Evolutionary conservation across 2,113 vertebrate species (phyloP).

Genomic region (Oncorhynchus nerka): DNA sequence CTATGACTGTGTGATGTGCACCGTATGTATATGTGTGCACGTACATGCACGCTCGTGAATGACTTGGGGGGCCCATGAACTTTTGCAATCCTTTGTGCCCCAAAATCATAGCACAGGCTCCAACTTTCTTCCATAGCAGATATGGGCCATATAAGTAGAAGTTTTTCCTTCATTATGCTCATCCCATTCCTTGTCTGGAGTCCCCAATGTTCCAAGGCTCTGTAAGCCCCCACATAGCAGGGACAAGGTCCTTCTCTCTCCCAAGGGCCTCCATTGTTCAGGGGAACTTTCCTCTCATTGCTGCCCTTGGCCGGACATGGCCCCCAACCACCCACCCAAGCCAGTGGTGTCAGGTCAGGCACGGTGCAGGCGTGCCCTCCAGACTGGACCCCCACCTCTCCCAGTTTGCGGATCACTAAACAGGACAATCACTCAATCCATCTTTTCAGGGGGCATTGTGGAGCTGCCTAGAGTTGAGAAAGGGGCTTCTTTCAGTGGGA

Average conservation of each 20-base stretch:
- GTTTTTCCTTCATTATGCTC: background rate
- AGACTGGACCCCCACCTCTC: constrained; percentile 73
- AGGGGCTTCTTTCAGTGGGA: constrained; percentile 78
- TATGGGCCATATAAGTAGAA: background rate
- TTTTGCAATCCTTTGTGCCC: constrained; percentile 63
- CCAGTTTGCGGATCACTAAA: constrained; percentile 86
- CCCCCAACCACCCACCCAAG: constrained; percentile 36
- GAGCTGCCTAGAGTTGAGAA: constrained; percentile 78
- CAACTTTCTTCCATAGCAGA: constrained; percentile 51
- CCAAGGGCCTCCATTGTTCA: constrained; percentile 63
- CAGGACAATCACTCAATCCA: constrained; percentile 88
- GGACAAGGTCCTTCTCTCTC: constrained; percentile 38
- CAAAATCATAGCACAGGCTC: constrained; percentile 12
- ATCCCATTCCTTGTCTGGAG: background rate
- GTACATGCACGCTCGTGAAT: constrained; percentile 22
- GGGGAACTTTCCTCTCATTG: constrained; percentile 76
- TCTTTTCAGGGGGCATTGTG: constrained; percentile 84
- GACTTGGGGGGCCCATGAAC: constrained; percentile 34
- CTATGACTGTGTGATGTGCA: constrained; percentile 21
- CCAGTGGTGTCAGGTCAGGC: constrained; percentile 72
- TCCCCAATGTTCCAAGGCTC: background rate
- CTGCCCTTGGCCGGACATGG: constrained; percentile 77
- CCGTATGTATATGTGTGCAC: constrained; percentile 20
- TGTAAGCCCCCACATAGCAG: constrained; percentile 55
- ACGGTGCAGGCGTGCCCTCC: constrained; percentile 74